Evolutionary conservation across 2,888 invertebrate genomes (phyloP), one percentile per base, ranked within the genome.

Genomic region (Salticus scenicus): DNA sequence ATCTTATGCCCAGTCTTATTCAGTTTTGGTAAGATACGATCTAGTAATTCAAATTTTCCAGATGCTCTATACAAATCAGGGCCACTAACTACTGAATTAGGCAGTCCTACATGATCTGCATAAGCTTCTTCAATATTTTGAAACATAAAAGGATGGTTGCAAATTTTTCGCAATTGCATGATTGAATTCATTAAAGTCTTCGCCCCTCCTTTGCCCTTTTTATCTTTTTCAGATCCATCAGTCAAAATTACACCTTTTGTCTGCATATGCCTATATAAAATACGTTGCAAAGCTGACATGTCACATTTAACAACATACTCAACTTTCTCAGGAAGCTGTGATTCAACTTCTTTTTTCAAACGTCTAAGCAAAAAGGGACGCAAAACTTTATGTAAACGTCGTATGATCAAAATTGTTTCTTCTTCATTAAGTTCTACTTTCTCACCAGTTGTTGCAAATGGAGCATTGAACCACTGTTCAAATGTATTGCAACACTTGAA

Each of bases 131-230:
- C 99, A 89, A 99, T 98, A 90, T 97, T 96, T 91, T 96, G 97
- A 93, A 99, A 99, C 97, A 99, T 98, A 92, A 99, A 99, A 0
- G 99, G 99, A 93, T 99, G 99, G 92, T 99, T 99, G 92, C 99
- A 99, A 67, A 99, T 94, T 92, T 99, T 99, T 88, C 99, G 94
- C 89, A 99, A 93, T 92, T 99, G 99, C 89, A 99, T 98, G 90
- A 99, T 98, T 0, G 99, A 99, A 92, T 99, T 99, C 98, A 99
- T 99, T 24, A 99, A 93, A 0, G 98, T 97, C 91, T 98, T 98
- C 30, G 98, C 95, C 5, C 98, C 98, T 76, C 98, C 98, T 91
- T 96, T 97, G 89, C 97, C 87, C 90, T 96, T 95, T 91, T 96
- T 97, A 87, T 98, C 98, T 90, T 97, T 97, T 92, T 98, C 98